Conservation (phyloP, 2,888 invertebrate genomes). For the Trissoscelio sp. region DNA sequence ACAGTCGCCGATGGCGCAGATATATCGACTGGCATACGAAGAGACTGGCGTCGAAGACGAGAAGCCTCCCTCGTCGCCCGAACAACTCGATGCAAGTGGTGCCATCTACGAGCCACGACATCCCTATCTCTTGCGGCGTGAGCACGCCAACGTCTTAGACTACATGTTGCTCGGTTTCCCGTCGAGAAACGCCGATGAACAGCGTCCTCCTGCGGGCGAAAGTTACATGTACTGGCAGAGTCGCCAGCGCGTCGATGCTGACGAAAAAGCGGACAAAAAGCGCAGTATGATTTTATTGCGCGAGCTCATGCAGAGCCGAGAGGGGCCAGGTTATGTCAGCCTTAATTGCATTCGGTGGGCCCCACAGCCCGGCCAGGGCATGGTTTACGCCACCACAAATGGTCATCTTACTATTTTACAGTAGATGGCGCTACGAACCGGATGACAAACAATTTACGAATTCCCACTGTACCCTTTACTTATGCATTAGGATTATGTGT, state of each 20-base stretch:
- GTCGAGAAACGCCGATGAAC: background rate
- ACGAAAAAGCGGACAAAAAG: slow-evolving; percentile 75
- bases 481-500: too few relatives aligned
- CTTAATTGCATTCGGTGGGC: slow-evolving; percentile 94
- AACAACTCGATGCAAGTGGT: background rate
- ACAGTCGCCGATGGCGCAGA: slow-evolving; percentile 78
- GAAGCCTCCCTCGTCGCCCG: background rate
- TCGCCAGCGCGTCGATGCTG: slow-evolving; percentile 67
- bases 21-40: slow-evolving; percentile 76
- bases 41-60: slow-evolving; percentile 59
- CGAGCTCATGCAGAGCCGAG: slow-evolving; percentile 87
- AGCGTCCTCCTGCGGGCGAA: slow-evolving; percentile 4
- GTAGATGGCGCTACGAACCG: slow-evolving; percentile 66
- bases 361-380: slow-evolving; percentile 92
- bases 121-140: slow-evolving; percentile 5
- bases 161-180: slow-evolving; percentile 37
- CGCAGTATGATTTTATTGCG: slow-evolving; percentile 85
- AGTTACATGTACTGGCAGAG: slow-evolving; percentile 61
- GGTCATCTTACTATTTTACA: slow-evolving; percentile 90
- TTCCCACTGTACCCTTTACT: background rate
- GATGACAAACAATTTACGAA: background rate
- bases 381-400: slow-evolving; percentile 93
- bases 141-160: slow-evolving; percentile 63
- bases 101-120: slow-evolving; percentile 3
- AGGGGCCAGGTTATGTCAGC: slow-evolving; percentile 87